These are phyloP conservation scores for Charadrius vociferus DNA, from an alignment of 2,113 vertebrate genomes.

Conservation along the genomic window DNA sequence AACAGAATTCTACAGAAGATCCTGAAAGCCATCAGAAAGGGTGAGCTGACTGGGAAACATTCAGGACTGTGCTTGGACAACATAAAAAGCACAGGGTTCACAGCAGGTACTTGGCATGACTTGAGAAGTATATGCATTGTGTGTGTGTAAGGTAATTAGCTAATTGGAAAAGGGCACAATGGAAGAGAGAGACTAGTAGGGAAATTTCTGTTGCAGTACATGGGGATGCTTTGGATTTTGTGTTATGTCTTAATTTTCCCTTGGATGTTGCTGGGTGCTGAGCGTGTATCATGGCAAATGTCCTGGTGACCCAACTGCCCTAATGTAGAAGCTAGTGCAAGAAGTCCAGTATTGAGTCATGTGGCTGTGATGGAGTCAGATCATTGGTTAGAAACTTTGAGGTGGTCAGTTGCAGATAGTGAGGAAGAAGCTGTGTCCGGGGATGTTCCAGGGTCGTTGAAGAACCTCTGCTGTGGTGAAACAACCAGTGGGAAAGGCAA, in stretches of 20 bases:
- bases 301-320: not conserved
- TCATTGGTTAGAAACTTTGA: not conserved
- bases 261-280: not conserved
- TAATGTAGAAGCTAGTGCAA: not conserved
- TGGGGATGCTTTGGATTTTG: not conserved
- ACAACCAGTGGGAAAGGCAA: not conserved
- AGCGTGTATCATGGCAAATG: rapidly evolving
- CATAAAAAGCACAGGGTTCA: rapidly evolving
- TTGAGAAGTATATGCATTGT: not conserved
- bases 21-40: not conserved
- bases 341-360: not conserved
- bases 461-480: not conserved
- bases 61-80: not conserved
- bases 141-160: not conserved
- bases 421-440: not conserved
- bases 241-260: not conserved
- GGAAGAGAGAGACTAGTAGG: not conserved
- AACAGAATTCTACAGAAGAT: not conserved
- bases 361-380: not conserved
- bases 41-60: not conserved
- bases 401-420: not conserved
- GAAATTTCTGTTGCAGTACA: not conserved
- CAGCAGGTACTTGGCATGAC: not conserved
- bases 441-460: not conserved
- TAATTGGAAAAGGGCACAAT: not conserved